Conservation (phyloP, 1,140 invertebrate species). For the Aphelenchoides besseyi region DNA sequence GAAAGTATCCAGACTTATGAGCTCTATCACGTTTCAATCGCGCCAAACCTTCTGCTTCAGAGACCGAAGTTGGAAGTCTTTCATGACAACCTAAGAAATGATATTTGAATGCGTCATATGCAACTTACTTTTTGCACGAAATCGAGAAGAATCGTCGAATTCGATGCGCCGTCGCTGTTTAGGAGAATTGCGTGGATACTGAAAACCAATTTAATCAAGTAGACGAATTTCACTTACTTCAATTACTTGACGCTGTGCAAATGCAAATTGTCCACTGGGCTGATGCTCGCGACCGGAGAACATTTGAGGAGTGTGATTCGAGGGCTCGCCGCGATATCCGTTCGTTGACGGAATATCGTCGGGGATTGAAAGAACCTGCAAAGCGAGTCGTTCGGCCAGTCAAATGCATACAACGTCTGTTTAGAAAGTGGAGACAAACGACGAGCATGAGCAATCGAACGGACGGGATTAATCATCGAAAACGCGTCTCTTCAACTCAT, state of each 20-base stretch:
- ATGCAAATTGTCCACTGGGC: not conserved
- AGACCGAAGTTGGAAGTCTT: not conserved
- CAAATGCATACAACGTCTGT: not conserved
- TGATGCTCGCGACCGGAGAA: not conserved
- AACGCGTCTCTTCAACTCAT: not conserved
- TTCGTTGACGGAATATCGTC: not conserved
- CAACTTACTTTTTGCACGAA: conserved; percentile 8
- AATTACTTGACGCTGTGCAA: not conserved
- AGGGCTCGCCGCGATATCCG: not conserved
- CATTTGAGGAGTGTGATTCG: not conserved
- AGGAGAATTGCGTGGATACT: not conserved
- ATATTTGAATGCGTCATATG: not conserved
- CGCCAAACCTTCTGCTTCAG: not conserved
- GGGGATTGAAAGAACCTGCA: conserved; percentile 15
- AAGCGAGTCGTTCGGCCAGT: not conserved
- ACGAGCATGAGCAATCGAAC: not conserved
- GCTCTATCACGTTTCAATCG: conserved; percentile 5
- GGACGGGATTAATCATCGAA: conserved; percentile 2
- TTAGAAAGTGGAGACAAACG: not conserved
- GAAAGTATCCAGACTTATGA: conserved; percentile 18
- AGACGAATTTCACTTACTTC: conserved; percentile 1
- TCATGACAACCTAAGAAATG: conserved; percentile 11
- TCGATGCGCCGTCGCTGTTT: conserved; percentile 13
- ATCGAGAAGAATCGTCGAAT: conserved; percentile 13
- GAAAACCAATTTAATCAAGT: not conserved